These are phyloP conservation scores for Harpalus rubripes DNA, from an alignment of 2,888 invertebrate species.

Conservation along the genomic window DNA sequence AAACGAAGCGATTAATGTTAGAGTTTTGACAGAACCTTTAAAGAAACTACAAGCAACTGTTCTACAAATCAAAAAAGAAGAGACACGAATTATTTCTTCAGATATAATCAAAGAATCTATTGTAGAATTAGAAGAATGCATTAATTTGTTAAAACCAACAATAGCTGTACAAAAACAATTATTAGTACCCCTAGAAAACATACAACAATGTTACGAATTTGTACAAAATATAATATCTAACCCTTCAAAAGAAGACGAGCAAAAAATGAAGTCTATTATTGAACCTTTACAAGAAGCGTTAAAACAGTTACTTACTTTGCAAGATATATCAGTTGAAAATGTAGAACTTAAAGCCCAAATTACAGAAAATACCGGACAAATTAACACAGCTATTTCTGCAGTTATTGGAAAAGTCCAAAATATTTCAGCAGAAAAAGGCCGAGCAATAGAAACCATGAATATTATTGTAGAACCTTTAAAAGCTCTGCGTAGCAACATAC, in stretches of 20 bases:
- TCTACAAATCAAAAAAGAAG: not conserved
- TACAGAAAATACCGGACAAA: slow-evolving; percentile 38
- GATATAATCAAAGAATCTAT: slow-evolving; percentile 33
- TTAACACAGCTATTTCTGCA: slow-evolving; percentile 52
- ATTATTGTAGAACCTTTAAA: slow-evolving; percentile 70
- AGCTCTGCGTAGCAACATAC: slow-evolving; percentile 68
- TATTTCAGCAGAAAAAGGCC: slow-evolving; percentile 30
- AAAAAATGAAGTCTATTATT: slow-evolving; percentile 55
- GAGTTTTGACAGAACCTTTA: slow-evolving; percentile 19
- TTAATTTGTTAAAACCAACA: slow-evolving; percentile 19
- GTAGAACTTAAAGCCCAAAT: slow-evolving; percentile 64
- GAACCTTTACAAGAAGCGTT: slow-evolving; percentile 44
- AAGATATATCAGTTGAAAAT: slow-evolving; percentile 37
- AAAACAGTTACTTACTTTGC: not conserved
- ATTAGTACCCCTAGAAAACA: slow-evolving; percentile 40
- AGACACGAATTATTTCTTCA: not conserved
- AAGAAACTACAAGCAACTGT: slow-evolving; percentile 29
- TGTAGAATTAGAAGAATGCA: slow-evolving; percentile 28
- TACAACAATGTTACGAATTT: slow-evolving; percentile 37
- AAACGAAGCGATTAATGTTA: slow-evolving; percentile 4
- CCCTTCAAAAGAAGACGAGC: slow-evolving; percentile 47
- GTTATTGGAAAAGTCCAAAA: slow-evolving; percentile 58
- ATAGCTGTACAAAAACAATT: slow-evolving; percentile 45
- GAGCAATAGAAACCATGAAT: slow-evolving; percentile 50
- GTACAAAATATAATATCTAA: slow-evolving; percentile 44